A percentile compares a stretch with the other conserved stretches of the same genome.
phyloP scores from a whole-genome alignment of 1,140 invertebrate species.

The Varroa destructor region DNA sequence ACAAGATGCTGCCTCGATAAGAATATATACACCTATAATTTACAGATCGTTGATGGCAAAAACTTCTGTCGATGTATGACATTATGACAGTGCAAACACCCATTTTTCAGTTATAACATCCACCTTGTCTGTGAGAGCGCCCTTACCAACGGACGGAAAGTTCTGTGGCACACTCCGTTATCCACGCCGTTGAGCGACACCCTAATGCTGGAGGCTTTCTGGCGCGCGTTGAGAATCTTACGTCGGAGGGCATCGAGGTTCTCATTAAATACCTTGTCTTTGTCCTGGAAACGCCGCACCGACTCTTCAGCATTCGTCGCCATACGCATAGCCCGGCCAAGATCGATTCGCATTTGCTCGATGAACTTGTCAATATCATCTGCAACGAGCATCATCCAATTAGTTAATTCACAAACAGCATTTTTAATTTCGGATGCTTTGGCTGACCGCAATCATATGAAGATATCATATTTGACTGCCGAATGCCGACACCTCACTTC shows the following conservation, averaged over 20 bases:
- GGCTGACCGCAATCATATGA: no score
- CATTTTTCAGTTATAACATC: no score
- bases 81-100: no score
- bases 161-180: conserved; percentile 53
- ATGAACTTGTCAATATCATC: conserved; percentile 36
- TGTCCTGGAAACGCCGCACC: conserved; percentile 33
- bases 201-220: conserved; percentile 64
- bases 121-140: not conserved
- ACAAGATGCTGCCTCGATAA: no score
- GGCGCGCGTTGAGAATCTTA: conserved; percentile 59
- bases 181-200: conserved; percentile 52
- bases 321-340: conserved; percentile 33
- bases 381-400: conserved; percentile 41
- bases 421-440: not conserved
- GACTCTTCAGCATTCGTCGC: conserved; percentile 34
- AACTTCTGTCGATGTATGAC: no score
- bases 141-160: conserved; percentile 46
- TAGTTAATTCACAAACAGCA: conserved; percentile 24
- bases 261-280: conserved; percentile 42
- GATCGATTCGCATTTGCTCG: conserved; percentile 40
- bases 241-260: conserved; percentile 54
- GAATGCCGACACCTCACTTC: no score
- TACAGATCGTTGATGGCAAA: no score
- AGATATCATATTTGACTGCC: no score
- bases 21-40: no score